Evolutionary conservation across 2,113 vertebrate genomes (phyloP), one percentile per base, ranked within the genome.

Genomic region (Panurus biarmicus): DNA sequence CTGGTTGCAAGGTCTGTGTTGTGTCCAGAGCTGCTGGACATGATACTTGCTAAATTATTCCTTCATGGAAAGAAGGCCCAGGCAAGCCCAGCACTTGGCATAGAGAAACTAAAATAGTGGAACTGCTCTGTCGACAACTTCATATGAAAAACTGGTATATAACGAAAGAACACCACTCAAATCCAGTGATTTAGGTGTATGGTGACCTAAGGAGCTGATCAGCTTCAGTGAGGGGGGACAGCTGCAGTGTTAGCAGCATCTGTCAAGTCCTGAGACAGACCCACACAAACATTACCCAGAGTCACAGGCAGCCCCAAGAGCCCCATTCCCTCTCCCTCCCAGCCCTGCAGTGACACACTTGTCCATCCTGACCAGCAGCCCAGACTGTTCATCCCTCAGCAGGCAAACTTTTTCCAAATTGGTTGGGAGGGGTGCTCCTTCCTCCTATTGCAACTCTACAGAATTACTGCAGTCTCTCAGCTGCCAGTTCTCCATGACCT

Each of bases 231-330:
- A 60, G 31, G 8, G 18, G 20, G 4, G 2, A 61, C 31, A 57
- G 40, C 36, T 60, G 40, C 5, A 60, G 25, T 1, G 6, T 26
- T 38, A 73, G 56, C 40, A 21, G 28, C 28, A 77, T 28, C 64
- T 12, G 25, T 2, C 12, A 26, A 12, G 24, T 7, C 33, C 14
- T 6, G 50, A 69, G 69, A 16, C 2, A 2, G 36, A 61, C 16
- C 23, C 3, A 1, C 31, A 47, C 14, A 60, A 60, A 25, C 26
- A 42, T 3, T 0, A 6, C 45, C 36, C 65, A 47, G 47, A 33
- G 31, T 8, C 1, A 0, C 60, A 16, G 25, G n/a, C 61, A 85
- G 65, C 50, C 54, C 79, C 2, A 0, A 51, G 48, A 76, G 62
- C 64, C 44, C 38, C 58, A 3, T 6, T 44, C 53, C 62, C 67